Evolutionary conservation across 53 echinoderm and acorn worm genomes (phyloP), one percentile per base, ranked within the genome.

Genomic region (Hippasteria phrygiana): DNA sequence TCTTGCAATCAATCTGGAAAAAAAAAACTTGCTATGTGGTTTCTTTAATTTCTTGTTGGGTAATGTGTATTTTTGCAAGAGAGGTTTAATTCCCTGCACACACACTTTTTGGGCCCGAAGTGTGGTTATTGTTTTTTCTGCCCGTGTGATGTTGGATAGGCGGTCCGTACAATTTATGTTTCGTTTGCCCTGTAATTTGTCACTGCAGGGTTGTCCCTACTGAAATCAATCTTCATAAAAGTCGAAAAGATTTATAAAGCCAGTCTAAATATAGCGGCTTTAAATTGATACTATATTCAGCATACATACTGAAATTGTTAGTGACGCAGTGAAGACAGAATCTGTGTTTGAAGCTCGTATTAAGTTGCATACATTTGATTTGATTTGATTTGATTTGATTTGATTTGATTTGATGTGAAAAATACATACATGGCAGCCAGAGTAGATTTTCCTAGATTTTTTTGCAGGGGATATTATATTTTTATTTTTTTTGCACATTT

Each of bases 1-100:
- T 78, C 78, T 78, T 59, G 54, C 28, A 37, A 78, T 78, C 78
- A 76, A 59, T 59, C 59, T 59, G 59, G 33, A 33, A 47, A 47
- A 13, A 47, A 47, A 47, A 66, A 66, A 8, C 33, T 14, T 10
- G 32, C 3, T 14, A 11, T 34, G 1, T 29, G 67, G 13, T 66
- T 66, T 66, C 67, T 66, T 47, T 66, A 35, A 34, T 35, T 35
- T 34, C 36, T 59, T 24, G 59, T 26, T 3, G 59, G 2, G 22
- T 18, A 22, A 22, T 59, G 59, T 59, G 59, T 59, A 59, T 59
- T 24, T 24, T 51, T 59, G 59, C 59, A 22, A 18, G 26, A 66
- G 67, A 13, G 67, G 67, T 66, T 47, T 34, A 66, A 66, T 66
- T 35, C 26, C 36, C 36, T 66, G 59, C 59, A 7, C 20, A 24